Base-by-base conservation (phyloP, 2,797 vertebrate species). In the Chromis chromis region DNA sequence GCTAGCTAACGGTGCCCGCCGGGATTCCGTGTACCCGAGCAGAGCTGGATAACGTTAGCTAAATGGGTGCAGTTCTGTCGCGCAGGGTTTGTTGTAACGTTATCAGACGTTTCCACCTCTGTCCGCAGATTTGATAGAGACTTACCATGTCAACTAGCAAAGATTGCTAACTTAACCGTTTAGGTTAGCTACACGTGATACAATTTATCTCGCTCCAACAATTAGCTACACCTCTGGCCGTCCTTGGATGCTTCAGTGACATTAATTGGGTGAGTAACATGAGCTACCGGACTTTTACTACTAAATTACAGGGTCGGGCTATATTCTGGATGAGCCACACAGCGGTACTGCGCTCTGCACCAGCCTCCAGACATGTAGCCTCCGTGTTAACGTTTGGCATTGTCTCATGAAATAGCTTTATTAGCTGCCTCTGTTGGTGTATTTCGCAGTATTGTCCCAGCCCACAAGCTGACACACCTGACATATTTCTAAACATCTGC, bases 161-260 rank as follows among this genome's bases (percentile, higher is more conserved):
- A 81, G 62, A 63, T 77, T 74, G 87, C 86, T 88, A 91, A 89
- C 86, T 71, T 83, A 62, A 77, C 82, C 88, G 24, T 82, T 76
- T 62, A 55, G 85, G 84, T 83, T 83, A 82, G 85, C 84, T 59
- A 60, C 89, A 91, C 88, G 90, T 92, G 91, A 93, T 83, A 60
- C 39, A 52, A 59, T 84, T 78, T 70, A 78, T 83, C 77, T 87
- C 61, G 68, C 73, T 69, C 53, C 54, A 27, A 28, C 76, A 63
- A 58, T 82, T 63, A 68, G 63, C 70, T 56, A 44, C 78, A 67
- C 58, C 83, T 70, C 70, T 58, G 73, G 27, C 60, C 73, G 81
- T 79, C 80, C 72, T 86, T 89, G 89, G 90, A 92, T 91, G 89
- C 82, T 91, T 77, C 88, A 79, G 78, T 79, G 86, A 91, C 85